phyloP scores from a whole-genome alignment of 2,888 invertebrate genomes.

The Nebria salina region DNA sequence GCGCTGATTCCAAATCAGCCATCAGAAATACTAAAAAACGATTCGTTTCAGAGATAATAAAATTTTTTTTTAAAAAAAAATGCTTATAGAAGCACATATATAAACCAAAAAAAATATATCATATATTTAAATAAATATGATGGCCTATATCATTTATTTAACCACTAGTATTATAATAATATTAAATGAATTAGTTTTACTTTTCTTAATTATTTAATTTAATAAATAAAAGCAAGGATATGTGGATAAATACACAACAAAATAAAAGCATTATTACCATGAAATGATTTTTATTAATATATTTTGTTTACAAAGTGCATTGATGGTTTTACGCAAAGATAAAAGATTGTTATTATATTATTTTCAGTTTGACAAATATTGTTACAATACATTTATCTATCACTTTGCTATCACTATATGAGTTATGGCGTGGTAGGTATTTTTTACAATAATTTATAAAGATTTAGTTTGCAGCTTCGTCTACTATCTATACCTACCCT shows the following conservation, averaged over 20 bases:
- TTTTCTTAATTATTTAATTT: too few species aligned
- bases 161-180: too few species aligned
- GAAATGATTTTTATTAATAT: conserved; percentile 33
- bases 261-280: conserved; percentile 25
- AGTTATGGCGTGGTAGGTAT: conserved; percentile 41
- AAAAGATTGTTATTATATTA: conserved; percentile 32
- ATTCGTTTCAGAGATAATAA: too few species aligned
- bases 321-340: conserved; percentile 22
- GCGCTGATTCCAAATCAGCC: too few species aligned
- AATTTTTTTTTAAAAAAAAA: too few species aligned
- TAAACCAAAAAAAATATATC: too few species aligned
- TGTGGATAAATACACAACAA: neutral
- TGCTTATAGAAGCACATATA: too few species aligned
- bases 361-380: conserved; percentile 22
- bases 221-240: too few species aligned
- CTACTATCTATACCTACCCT: conserved; percentile 36
- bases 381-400: conserved; percentile 35
- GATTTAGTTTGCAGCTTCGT: neutral
- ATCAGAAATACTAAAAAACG: too few species aligned
- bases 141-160: too few species aligned
- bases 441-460: conserved; percentile 21
- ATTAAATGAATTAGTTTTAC: too few species aligned
- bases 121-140: too few species aligned
- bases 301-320: conserved; percentile 44
- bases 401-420: conserved; percentile 45